Evolutionary conservation across 2,888 invertebrate genomes (phyloP), one percentile per base, ranked within the genome.

Genomic region (Uropetala carovei): DNA sequence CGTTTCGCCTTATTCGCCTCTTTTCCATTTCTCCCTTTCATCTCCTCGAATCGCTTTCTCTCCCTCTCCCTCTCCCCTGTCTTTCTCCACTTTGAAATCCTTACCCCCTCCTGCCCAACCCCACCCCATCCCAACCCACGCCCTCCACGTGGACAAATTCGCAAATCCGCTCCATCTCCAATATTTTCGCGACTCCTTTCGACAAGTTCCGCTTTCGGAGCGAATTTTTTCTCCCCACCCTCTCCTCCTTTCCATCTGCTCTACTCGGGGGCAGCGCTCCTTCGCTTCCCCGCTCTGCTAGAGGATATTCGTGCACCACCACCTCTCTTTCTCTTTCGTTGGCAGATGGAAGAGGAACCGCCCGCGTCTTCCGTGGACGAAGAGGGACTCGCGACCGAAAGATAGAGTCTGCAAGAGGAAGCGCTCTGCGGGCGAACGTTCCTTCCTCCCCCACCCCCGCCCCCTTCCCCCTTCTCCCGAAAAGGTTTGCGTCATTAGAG

Each of bases 341-440:
- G 60, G 56, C 68, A 89, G 89, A 89, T 89, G 89, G 89, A 89
- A 89, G 89, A 89, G 56, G 60, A 60, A 57, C 83, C 83, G n/a
- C 57, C 57, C 56, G 83, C 83, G 58, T 89, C 89, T 89, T 89
- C 89, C 64, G 60, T 43, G 89, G 89, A 89, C 89, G 89, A 89
- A 89, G 89, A 89, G n/a, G 89, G 89, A 11, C 64, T 68, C 43
- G 16, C 64, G 14, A 57, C 83, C 83, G n/a, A 83, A 43, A 83
- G 83, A 57, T 43, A n/a, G n/a, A n/a, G 0, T n/a, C 64, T 16
- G 64, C 64, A n/a, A 13, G 18, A 10, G 64, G 18, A 16, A 18
- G 16, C 7, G 11, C 64, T n/a, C 64, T n/a, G 13, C 64, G 64
- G n/a, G 11, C 64, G n/a, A 13, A n/a, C 16, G 16, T n/a, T 16